Evolutionary conservation across 2,888 invertebrate species (phyloP), one percentile per base, ranked within the genome.

Genomic region (Salpingus planirostris): DNA sequence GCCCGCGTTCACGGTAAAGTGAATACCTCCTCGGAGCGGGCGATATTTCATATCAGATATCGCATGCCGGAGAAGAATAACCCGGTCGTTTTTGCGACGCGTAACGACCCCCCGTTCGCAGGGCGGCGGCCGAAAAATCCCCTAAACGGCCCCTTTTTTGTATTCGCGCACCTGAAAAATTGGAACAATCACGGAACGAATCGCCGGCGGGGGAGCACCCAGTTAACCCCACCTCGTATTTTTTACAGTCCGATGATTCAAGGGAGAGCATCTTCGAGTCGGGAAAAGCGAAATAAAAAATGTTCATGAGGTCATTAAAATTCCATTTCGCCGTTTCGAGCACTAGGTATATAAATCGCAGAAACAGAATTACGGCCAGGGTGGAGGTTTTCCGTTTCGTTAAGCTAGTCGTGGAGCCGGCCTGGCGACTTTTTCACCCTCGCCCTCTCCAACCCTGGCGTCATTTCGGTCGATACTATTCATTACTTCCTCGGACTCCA

Each of bases 401-500:
- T 37, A 33, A 29, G 21, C 28, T 32, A 33, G 33, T 33, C 33
- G 23, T 14, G 23, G 33, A 12, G 23, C 24, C 25, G 29, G 21
- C 29, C 26, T 29, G 25, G 26, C 24, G 14, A 11, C 34, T 24
- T 24, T 24, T 24, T 24, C 24, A 24, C 6, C 11, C 5, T 7
- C 24, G 4, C 24, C 10, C 10, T 24, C 4, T 24, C 5, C 4
- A n/a, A 6, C n/a, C 5, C 5, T 7, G 10, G 11, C 10, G 4
- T 24, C 10, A 5, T 24, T 4, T 24, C 39, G 47, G 55, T 57
- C 56, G 50, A 58, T 57, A 49, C 46, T 46, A 50, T 54, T 58
- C 56, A 57, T 57, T 56, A 56, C 52, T 47, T 41, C 48, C 49
- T 46, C 31, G 49, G 52, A 50, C 54, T 54, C 50, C 40, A 52